Percentiles rank a stretch among this genome's conserved stretches.
Evolutionary conservation across 1,140 invertebrate genomes (phyloP).

Genomic region (Bombus polaris): DNA sequence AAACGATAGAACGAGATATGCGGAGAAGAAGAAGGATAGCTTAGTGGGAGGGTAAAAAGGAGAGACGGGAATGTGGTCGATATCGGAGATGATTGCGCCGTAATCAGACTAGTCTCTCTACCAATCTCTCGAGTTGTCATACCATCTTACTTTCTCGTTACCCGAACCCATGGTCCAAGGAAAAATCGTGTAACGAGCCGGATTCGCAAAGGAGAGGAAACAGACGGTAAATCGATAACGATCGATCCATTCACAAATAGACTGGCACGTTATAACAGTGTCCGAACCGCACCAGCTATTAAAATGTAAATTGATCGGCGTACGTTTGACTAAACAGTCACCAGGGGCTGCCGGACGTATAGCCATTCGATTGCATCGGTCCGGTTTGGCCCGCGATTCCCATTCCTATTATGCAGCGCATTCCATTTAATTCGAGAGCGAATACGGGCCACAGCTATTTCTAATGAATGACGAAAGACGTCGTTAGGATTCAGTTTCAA

Average conservation of each 20-base stretch:
- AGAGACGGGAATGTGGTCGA: conserved; percentile 51
- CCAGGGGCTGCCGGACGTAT: conserved; percentile 48
- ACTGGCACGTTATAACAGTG: conserved; percentile 31
- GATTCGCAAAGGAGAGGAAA: background rate
- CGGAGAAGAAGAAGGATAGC: conserved; percentile 10
- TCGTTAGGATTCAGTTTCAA: background rate
- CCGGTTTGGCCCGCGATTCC: conserved; percentile 13
- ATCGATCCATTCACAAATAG: conserved; percentile 10
- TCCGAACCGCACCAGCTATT: conserved; percentile 65
- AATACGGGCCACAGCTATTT: background rate
- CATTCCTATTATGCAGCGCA: background rate
- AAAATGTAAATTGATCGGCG: conserved; percentile 79
- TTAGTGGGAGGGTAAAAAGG: conserved; percentile 21
- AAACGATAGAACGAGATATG: conserved; percentile 10
- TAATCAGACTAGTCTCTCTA: conserved; percentile 53
- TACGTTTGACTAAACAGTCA: conserved; percentile 79
- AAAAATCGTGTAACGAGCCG: background rate
- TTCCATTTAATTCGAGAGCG: conserved; percentile 3
- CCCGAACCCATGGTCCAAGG: conserved; percentile 1
- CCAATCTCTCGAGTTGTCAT: conserved; percentile 46
- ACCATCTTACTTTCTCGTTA: conserved; percentile 62
- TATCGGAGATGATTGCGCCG: conserved; percentile 68
- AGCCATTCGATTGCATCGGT: conserved; percentile 17
- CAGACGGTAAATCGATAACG: background rate
- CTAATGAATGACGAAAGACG: background rate